phyloP scores from a whole-genome alignment of 2,113 vertebrate genomes.

The Connochaetes taurinus region DNA sequence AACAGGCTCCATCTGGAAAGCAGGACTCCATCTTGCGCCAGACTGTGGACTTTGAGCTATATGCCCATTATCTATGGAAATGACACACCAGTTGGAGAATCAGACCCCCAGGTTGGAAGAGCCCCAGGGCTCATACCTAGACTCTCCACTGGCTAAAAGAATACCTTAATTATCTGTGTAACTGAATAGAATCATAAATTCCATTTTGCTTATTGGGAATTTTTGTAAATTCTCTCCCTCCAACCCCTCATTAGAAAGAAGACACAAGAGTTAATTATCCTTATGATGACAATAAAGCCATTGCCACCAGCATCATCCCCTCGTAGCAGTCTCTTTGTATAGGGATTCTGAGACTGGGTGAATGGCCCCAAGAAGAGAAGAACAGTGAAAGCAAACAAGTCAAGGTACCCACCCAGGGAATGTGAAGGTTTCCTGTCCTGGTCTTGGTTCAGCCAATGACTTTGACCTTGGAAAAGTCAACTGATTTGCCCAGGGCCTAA shows the following conservation, averaged over 20 bases:
- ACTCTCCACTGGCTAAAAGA: neutral
- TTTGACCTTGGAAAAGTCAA: neutral
- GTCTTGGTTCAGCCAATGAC: neutral
- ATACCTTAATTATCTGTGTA: neutral
- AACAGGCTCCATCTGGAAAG: neutral
- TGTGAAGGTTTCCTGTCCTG: neutral
- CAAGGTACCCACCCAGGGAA: no score
- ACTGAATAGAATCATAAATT: neutral
- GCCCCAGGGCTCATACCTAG: fast-evolving
- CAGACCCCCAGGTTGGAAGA: neutral
- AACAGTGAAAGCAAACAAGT: neutral
- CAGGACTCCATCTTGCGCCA: neutral
- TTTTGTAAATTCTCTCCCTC: neutral
- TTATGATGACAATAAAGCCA: neutral
- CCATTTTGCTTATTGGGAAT: neutral
- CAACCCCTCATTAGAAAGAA: neutral
- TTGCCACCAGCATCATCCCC: neutral
- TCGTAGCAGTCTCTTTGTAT: neutral
- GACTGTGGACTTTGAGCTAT: neutral
- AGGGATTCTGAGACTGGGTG: neutral
- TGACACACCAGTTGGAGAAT: neutral
- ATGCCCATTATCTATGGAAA: neutral
- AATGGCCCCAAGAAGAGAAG: neutral
- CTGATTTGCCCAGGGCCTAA: neutral
- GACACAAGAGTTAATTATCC: neutral